Evolutionary conservation across 2,888 invertebrate species (phyloP).

Genomic region (Altica lythri): DNA sequence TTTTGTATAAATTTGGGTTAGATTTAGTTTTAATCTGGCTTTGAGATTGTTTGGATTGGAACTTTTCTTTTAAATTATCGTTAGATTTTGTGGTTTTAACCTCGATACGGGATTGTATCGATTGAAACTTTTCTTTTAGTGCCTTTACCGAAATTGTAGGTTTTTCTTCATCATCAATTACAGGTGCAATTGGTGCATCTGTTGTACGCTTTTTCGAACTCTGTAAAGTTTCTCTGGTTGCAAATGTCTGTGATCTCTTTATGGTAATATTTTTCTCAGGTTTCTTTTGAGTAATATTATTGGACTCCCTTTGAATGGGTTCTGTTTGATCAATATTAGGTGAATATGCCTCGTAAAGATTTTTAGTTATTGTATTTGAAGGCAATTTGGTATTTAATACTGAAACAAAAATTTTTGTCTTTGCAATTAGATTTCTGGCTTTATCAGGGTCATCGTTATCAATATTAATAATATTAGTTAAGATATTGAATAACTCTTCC

Average conservation of each 20-base stretch:
- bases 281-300: too few species aligned
- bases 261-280: too few species aligned
- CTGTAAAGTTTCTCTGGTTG: not conserved
- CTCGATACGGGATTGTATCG: too few species aligned
- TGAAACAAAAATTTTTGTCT: constrained; percentile 36
- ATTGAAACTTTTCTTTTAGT: constrained; percentile 23
- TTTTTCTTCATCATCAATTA: not conserved
- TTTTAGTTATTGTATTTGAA: constrained; percentile 11
- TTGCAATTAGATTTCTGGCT: constrained; percentile 32
- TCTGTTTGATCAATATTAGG: too few species aligned
- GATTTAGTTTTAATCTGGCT: not conserved
- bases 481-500: constrained; percentile 40
- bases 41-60: not conserved
- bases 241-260: too few species aligned
- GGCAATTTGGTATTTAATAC: constrained; percentile 39
- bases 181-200: not conserved
- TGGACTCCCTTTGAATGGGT: too few species aligned
- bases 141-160: constrained; percentile 20
- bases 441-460: constrained; percentile 32
- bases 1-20: not conserved
- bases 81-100: too few species aligned
- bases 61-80: constrained; percentile 19
- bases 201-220: not conserved
- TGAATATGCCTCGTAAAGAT: too few species aligned
- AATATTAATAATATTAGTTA: constrained; percentile 39